phyloP scores from a whole-genome alignment of 92 coral and sea anemone species.

The Epizoanthus scotinus region DNA sequence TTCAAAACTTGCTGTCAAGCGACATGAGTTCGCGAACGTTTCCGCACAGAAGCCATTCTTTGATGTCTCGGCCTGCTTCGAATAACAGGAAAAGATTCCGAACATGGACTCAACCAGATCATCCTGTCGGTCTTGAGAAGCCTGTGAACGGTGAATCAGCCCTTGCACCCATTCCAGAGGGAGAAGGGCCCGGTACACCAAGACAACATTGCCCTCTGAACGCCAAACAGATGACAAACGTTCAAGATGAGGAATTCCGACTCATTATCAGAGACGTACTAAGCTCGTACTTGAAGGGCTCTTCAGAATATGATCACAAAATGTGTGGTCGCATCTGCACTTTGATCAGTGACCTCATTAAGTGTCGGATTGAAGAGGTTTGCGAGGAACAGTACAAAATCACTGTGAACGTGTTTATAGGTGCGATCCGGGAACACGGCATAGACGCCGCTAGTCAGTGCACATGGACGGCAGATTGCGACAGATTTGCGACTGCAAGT shows the following conservation, averaged over 20 bases:
- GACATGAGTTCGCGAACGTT: constrained; percentile 15
- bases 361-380: constrained; percentile 59
- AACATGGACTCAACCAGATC: constrained; percentile 17
- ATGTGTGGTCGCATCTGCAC: constrained; percentile 61
- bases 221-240: constrained; percentile 28
- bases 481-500: constrained; percentile 76
- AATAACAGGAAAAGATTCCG: constrained; percentile 3
- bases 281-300: constrained; percentile 62
- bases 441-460: constrained; percentile 76
- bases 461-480: constrained; percentile 68
- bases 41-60: constrained; percentile 16
- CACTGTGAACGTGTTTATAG: constrained; percentile 68
- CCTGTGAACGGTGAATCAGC: neutral
- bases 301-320: constrained; percentile 62
- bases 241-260: constrained; percentile 63
- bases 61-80: neutral
- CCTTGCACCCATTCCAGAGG: constrained; percentile 32
- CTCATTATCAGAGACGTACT: constrained; percentile 61
- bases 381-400: constrained; percentile 60
- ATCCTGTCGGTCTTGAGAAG: constrained; percentile 5
- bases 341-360: constrained; percentile 69
- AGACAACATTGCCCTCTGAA: neutral
- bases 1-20: no score
- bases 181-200: neutral
- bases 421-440: constrained; percentile 70